These are phyloP conservation scores for Papilio xuthus DNA, from an alignment of 1,140 invertebrate species.

Conservation along the genomic window DNA sequence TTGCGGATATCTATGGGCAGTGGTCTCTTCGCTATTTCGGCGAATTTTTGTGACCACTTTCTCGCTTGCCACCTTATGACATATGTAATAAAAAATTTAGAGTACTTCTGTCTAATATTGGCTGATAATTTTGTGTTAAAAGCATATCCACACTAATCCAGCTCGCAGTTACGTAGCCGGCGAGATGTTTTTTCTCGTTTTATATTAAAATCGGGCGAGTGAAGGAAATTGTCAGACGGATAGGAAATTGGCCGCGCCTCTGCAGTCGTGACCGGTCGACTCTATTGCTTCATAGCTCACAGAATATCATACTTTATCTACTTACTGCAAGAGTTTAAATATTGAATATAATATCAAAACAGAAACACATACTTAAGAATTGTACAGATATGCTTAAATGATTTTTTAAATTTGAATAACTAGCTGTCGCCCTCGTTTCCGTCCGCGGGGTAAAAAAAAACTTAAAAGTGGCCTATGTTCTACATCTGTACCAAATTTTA, in stretches of 20 bases:
- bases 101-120: too few species aligned
- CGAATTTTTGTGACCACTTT: too few species aligned
- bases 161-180: conserved; percentile 47
- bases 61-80: too few species aligned
- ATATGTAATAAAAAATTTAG: too few species aligned
- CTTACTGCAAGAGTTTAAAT: neutral
- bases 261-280: conserved; percentile 56
- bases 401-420: too few species aligned
- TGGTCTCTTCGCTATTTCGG: too few species aligned
- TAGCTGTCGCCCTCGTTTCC: too few species aligned
- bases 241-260: conserved; percentile 73
- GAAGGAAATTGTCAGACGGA: conserved; percentile 78
- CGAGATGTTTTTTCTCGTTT: conserved; percentile 76
- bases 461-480: too few species aligned
- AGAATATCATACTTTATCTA: conserved; percentile 32
- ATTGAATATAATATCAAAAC: neutral
- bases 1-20: too few species aligned
- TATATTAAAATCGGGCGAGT: conserved; percentile 77
- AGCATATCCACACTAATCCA: conserved; percentile 48
- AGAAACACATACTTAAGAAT: neutral
- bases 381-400: too few species aligned
- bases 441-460: too few species aligned
- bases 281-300: conserved; percentile 47
- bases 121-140: neutral
- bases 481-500: too few species aligned